Evolutionary conservation across 2,113 vertebrate species (phyloP), one percentile per base, ranked within the genome.

Genomic region (Psephotus haematonotus): DNA sequence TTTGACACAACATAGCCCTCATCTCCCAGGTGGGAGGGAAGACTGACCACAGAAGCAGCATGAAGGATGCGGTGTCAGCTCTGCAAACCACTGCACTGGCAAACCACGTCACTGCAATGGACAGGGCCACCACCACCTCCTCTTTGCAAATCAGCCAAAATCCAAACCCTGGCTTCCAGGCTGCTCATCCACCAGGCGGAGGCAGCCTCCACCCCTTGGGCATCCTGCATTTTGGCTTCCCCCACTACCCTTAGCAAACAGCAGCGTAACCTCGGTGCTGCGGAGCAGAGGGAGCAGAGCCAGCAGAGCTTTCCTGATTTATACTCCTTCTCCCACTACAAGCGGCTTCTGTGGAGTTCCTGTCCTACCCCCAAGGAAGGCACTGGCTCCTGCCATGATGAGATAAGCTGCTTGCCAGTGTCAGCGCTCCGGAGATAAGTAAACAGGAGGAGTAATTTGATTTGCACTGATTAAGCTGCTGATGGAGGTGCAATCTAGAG

Each of bases 391-490:
- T 93, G 94, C 77, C 53, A 33, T 0, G 11, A 57, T 1, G 35
- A 93, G 95, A 97, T 97, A 95, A 96, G 82, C 50, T 1, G 16
- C 46, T 79, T 82, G 90, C 87, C 94, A 77, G 68, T 93, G 92
- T 91, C 90, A 90, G 94, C 1, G 55, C 88, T 95, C 76, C 67
- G 86, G 55, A 94, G 92, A 96, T 86, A 81, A 92, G 88, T 64
- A 90, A 95, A 93, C 92, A 92, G 88, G 88, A 95, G 90, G 82
- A 3, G 4, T 92, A 77, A 88, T 96, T 97, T 93, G 88, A 96
- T 97, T 95, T 96, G 39, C 79, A 64, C 69, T 68, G 90, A 90
- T 93, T 92, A 14, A 86, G 88, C 71, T 88, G 39, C 79, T 92
- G 47, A 13, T 63, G 60, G 88, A 90, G 28, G 53, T 67, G 43